A percentile compares a stretch with the other conserved stretches of the same genome.
Conservation (phyloP, 2,888 invertebrate genomes). For the Tryphoninae sp. region DNA sequence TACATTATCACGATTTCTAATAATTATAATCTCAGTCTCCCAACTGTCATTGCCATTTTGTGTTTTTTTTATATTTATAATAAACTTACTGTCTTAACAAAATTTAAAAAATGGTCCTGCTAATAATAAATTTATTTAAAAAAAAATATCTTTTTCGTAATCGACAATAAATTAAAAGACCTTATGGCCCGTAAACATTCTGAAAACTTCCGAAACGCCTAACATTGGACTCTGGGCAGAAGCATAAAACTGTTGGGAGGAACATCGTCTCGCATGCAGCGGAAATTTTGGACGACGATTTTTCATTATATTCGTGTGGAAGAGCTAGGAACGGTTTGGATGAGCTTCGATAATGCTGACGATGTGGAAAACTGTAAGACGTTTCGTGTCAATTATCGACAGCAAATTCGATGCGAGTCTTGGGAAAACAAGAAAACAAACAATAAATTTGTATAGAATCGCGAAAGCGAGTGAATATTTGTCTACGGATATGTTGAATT, state of each 20-base stretch:
- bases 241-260: no score
- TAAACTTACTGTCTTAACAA: background rate
- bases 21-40: background rate
- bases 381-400: background rate
- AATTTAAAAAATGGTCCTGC: background rate
- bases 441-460: no score
- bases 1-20: background rate
- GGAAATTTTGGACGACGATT: background rate
- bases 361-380: background rate
- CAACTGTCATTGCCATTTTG: background rate
- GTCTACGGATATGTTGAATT: no score
- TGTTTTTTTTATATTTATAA: background rate
- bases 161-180: background rate
- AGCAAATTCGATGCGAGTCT: background rate
- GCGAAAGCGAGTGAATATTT: no score
- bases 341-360: background rate
- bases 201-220: no score
- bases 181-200: no score
- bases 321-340: background rate
- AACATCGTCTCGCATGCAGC: background rate
- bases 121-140: background rate
- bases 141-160: background rate
- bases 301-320: background rate
- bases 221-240: no score
- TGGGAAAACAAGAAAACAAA: background rate